Percentiles rank a stretch among this genome's conserved stretches.
Evolutionary conservation across 1,140 invertebrate genomes (phyloP).

Genomic region (Mamestra configurata): DNA sequence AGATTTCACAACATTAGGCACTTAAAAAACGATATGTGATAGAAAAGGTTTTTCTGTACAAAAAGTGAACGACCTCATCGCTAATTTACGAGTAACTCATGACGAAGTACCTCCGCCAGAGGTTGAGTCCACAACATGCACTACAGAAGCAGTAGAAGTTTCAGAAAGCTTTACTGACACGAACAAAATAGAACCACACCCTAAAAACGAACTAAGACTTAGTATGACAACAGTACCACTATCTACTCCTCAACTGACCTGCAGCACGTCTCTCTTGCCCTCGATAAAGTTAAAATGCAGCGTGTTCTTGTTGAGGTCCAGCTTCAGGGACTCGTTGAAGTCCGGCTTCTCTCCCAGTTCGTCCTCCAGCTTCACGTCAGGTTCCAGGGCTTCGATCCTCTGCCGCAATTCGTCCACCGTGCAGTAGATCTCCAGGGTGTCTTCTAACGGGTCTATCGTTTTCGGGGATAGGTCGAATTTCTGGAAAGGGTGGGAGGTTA

Average conservation of each 20-base stretch:
- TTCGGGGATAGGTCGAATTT: conserved; percentile 83
- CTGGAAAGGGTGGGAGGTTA: conserved; percentile 62
- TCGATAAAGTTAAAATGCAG: conserved; percentile 87
- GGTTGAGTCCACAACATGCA: not conserved
- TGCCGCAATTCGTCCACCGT: conserved; percentile 89
- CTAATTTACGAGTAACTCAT: no score
- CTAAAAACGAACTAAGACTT: not conserved
- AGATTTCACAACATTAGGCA: not conserved
- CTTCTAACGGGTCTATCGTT: conserved; percentile 85
- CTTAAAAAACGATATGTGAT: not conserved
- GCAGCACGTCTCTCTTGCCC: conserved; percentile 88
- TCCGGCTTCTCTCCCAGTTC: conserved; percentile 64
- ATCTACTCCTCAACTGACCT: conserved; percentile 69
- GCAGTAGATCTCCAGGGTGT: conserved; percentile 89
- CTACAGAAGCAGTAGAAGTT: not conserved
- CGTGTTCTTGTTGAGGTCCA: conserved; percentile 83
- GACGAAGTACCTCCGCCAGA: not conserved
- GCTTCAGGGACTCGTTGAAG: conserved; percentile 72
- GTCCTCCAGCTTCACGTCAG: conserved; percentile 75
- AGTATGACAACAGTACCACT: not conserved
- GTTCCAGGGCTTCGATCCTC: conserved; percentile 84
- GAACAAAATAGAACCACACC: conserved; percentile 3
- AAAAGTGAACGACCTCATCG: not conserved
- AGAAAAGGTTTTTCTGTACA: no score
- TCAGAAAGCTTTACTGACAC: not conserved